Conservation (phyloP, 2,797 vertebrate species). For the Scolopax bukidnonensis region DNA sequence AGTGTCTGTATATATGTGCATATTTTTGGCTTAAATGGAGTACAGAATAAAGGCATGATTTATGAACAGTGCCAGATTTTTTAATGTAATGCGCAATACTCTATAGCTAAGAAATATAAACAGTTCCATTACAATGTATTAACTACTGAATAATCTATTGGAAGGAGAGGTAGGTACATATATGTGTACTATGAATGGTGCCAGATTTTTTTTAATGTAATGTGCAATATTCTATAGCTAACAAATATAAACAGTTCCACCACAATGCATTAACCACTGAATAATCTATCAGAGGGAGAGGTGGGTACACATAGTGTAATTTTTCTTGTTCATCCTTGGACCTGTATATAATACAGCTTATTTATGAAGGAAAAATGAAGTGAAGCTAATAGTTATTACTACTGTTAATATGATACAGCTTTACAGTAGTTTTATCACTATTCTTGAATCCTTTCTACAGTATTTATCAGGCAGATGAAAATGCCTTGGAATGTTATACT, state of each 20-base stretch:
- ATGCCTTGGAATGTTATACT: background rate
- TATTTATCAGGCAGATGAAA: background rate
- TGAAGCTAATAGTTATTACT: background rate
- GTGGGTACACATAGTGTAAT: background rate
- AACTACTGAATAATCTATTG: background rate
- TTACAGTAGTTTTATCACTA: background rate
- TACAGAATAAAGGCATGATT: background rate
- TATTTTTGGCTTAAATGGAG: background rate
- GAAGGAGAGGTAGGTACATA: background rate
- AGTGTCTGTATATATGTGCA: background rate
- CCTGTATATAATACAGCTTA: background rate
- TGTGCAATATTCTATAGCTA: background rate
- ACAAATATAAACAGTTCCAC: background rate
- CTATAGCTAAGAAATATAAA: background rate
- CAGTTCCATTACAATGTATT: background rate
- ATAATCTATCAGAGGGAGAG: background rate
- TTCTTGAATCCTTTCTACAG: background rate
- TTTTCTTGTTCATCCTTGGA: background rate
- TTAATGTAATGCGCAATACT: background rate
- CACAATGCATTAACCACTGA: background rate
- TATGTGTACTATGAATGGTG: background rate
- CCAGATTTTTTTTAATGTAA: background rate
- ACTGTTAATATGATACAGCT: background rate
- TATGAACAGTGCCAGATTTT: background rate
- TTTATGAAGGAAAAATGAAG: background rate